Evolutionary conservation across 2,888 invertebrate species (phyloP).

Genomic region (Drosophila rubida): DNA sequence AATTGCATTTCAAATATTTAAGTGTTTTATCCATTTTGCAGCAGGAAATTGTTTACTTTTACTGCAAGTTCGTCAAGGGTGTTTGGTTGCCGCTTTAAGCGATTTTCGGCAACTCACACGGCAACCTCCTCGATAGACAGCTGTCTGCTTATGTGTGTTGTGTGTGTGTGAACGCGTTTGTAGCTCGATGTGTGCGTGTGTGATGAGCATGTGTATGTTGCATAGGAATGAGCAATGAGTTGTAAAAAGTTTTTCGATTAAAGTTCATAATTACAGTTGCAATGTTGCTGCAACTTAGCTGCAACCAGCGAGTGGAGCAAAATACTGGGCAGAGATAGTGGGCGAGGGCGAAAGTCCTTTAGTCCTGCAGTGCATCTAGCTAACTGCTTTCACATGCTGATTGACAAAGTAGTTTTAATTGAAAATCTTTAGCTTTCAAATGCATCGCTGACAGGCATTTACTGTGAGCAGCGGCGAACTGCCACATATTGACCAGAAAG

Average conservation of each 20-base stretch:
- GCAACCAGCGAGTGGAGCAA: background rate
- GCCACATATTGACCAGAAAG: slow-evolving; percentile 46
- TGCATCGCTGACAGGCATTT: slow-evolving; percentile 38
- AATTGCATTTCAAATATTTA: background rate
- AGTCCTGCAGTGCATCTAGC: slow-evolving; percentile 15
- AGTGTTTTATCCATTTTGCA: slow-evolving; percentile 4
- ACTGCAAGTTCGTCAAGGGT: slow-evolving; percentile 5
- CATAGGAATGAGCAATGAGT: slow-evolving; percentile 72
- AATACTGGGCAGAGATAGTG: background rate
- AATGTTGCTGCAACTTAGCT: slow-evolving; percentile 38
- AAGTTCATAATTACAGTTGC: slow-evolving; percentile 79
- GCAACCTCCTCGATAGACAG: slow-evolving; percentile 57
- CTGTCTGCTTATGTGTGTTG: slow-evolving; percentile 39
- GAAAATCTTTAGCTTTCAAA: slow-evolving; percentile 72
- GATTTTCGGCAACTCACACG: slow-evolving; percentile 32
- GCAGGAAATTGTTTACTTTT: slow-evolving; percentile 26
- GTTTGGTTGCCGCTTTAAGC: slow-evolving; percentile 22
- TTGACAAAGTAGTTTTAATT: slow-evolving; percentile 79
- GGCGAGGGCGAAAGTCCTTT: slow-evolving; percentile 2
- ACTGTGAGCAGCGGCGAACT: background rate
- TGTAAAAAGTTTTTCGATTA: slow-evolving; percentile 78
- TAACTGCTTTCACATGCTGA: slow-evolving; percentile 62
- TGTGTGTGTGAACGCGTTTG: slow-evolving; percentile 7
- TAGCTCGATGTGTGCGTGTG: slow-evolving; percentile 19
- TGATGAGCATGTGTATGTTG: slow-evolving; percentile 21